These are phyloP conservation scores for Chiloscyllium plagiosum DNA, from an alignment of 2,113 vertebrate species.

Conservation along the genomic window DNA sequence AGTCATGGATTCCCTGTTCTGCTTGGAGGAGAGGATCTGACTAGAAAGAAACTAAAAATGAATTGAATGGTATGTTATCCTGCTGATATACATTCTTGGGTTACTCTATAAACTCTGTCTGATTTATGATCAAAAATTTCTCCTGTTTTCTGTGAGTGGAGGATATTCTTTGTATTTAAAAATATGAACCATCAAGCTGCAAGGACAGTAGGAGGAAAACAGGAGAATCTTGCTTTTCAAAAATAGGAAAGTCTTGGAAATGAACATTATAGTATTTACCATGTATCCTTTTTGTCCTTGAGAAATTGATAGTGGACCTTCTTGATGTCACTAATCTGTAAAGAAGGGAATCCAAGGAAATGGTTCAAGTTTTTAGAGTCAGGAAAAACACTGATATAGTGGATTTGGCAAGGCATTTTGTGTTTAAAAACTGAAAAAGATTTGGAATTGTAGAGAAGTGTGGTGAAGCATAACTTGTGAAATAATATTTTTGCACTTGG, in stretches of 20 bases:
- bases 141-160: not conserved
- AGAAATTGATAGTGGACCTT: not conserved
- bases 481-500: not conserved
- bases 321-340: not conserved
- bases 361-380: not conserved
- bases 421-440: not conserved
- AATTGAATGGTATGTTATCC: not conserved
- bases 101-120: not conserved
- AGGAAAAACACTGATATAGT: not conserved
- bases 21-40: not conserved
- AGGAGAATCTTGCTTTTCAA: not conserved
- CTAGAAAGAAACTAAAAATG: not conserved
- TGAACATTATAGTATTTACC: not conserved
- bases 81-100: not conserved
- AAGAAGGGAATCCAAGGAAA: not conserved
- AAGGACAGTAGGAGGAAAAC: not conserved
- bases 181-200: not conserved
- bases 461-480: not conserved
- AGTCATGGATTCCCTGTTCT: not conserved
- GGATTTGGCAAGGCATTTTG: not conserved
- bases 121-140: not conserved
- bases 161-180: not conserved
- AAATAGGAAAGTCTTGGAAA: not conserved
- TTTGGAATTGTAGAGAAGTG: not conserved
- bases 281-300: not conserved